Evolutionary conservation across 2,888 invertebrate species (phyloP), one percentile per base, ranked within the genome.

Genomic region (Synanthedon formicaeformis): DNA sequence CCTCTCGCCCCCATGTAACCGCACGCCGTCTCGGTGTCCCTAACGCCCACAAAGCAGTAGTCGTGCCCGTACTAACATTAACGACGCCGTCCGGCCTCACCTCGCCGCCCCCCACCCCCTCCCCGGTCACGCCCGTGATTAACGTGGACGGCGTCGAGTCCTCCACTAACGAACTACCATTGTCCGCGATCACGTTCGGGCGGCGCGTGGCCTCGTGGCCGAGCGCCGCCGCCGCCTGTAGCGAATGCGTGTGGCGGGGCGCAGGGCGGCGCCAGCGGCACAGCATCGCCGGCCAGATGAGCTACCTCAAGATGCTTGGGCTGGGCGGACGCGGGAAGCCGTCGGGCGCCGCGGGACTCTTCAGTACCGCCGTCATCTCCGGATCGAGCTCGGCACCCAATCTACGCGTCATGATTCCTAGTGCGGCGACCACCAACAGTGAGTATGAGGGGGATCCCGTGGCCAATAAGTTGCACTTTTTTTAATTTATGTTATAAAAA

Each of bases 211-310:
- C 56, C 52, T 55, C 55, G 50, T 57, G 59, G 59, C 59, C 59
- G 50, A 51, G 49, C 67, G 57, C 56, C 51, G 54, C 55, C 50
- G 71, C 62, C 66, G 78, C 65, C 76, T 81, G 57, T 80, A 73
- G 69, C 50, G 52, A 50, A 53, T 65, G 53, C 75, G 76, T 71
- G 76, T 78, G 52, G 71, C 73, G 58, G 76, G 82, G 69, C 87
- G 88, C 71, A 89, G 90, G 91, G 91, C 92, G 94, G 89, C 94
- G 94, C 88, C 96, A 96, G 90, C 94, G 96, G 88, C 96, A 96
- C 94, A 96, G 96, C 91, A 94, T 96, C 91, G 94, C 95, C 89
- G 95, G 95, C 90, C 96, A 96, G 92, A 94, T 95, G 93, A 94
- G 92, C 91, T 94, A 94, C 91, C 94, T 93, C 91, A 94, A 94